A percentile compares a stretch with the other conserved stretches of the same genome.
These are phyloP conservation scores for Phyllotreta striolata DNA, from an alignment of 2,888 invertebrate genomes.

Conservation along the genomic window DNA sequence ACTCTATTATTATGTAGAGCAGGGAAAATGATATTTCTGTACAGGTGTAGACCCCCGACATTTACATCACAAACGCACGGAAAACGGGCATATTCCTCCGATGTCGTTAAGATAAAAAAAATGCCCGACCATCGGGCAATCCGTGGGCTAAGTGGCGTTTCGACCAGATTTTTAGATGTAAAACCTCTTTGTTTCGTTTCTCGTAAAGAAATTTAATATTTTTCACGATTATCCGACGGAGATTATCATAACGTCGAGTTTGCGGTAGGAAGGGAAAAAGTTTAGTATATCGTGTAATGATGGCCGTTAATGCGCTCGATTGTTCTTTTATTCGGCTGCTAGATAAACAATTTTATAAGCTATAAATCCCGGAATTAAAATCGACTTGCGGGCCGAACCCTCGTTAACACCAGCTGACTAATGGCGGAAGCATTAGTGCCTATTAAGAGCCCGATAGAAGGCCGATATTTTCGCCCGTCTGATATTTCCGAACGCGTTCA, in stretches of 20 bases:
- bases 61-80: constrained; percentile 56
- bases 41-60: constrained; percentile 53
- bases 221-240: not conserved
- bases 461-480: too few relatives aligned
- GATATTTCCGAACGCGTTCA: too few relatives aligned
- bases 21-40: constrained; percentile 46
- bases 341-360: constrained; percentile 14
- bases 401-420: constrained; percentile 62
- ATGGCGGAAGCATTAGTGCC: constrained; percentile 58
- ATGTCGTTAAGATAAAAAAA: constrained; percentile 53
- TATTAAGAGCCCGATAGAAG: too few relatives aligned
- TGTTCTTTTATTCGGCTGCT: not conserved
- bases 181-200: constrained; percentile 22
- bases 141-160: constrained; percentile 27
- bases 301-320: not conserved
- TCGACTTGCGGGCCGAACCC: constrained; percentile 59
- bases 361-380: constrained; percentile 38
- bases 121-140: constrained; percentile 32
- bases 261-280: not conserved
- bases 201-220: constrained; percentile 1
- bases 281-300: too few relatives aligned
- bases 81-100: constrained; percentile 50
- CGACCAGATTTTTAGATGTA: constrained; percentile 28
- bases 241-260: not conserved
- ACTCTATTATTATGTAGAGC: constrained; percentile 55